A percentile compares a stretch with the other conserved stretches of the same genome.
phyloP scores from a whole-genome alignment of 2,113 vertebrate species.

The Jaculus jaculus region DNA sequence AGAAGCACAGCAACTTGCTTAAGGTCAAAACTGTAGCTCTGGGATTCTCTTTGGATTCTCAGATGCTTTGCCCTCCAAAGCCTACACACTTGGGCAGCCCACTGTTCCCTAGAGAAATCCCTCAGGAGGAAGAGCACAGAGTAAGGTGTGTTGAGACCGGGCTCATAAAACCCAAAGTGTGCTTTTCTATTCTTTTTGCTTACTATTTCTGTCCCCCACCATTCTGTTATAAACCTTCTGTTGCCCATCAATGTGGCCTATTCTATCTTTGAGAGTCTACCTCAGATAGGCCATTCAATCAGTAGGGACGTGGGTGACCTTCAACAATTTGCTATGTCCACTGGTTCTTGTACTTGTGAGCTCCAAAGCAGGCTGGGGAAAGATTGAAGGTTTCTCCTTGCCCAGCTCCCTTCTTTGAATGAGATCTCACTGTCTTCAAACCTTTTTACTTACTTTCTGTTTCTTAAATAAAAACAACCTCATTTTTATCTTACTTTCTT shows the following conservation, averaged over 20 bases:
- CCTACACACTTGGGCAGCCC: background rate
- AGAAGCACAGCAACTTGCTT: background rate
- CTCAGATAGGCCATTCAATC: background rate
- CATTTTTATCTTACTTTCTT: background rate
- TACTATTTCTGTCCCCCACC: background rate
- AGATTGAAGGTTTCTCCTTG: background rate
- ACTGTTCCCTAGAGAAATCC: accelerated
- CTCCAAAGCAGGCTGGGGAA: background rate
- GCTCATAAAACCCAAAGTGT: background rate
- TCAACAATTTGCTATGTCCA: background rate
- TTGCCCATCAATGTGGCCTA: background rate
- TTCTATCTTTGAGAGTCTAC: background rate
- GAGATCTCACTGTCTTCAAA: background rate
- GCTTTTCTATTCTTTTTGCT: background rate
- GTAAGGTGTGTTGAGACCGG: too few relatives aligned
- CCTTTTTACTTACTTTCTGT: background rate
- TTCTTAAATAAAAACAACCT: constrained; percentile 13
- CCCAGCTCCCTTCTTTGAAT: background rate
- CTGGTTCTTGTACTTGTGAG: background rate
- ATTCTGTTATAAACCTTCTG: background rate
- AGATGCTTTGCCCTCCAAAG: background rate
- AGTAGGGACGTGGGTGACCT: background rate
- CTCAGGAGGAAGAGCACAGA: accelerated
- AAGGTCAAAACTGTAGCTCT: background rate
- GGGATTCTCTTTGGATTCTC: background rate